Conservation (phyloP, 2,797 vertebrate species). For the Fundulus diaphanus region DNA sequence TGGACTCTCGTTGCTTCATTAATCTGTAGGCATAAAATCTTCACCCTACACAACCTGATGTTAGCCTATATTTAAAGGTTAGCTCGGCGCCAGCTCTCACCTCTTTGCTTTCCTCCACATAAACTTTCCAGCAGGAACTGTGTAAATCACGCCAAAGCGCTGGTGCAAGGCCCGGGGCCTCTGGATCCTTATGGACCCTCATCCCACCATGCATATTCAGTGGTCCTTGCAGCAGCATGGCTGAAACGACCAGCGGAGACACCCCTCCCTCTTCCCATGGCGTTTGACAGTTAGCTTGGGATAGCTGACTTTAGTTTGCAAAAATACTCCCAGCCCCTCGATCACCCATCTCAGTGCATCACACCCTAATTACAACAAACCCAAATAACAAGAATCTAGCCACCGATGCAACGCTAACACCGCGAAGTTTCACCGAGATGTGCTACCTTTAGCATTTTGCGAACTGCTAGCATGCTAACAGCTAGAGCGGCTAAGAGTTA, state of each 20-base stretch:
- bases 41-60: too few species aligned
- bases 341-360: neutral
- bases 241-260: neutral
- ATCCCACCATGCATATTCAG: slow-evolving; percentile 5
- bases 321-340: neutral
- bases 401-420: accelerated
- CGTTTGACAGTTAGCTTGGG: slow-evolving; percentile 49
- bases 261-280: neutral
- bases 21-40: neutral
- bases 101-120: neutral
- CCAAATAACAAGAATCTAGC: accelerated
- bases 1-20: neutral
- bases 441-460: slow-evolving; percentile 37
- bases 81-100: too few species aligned
- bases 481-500: slow-evolving; percentile 39
- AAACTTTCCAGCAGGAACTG: neutral
- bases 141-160: neutral
- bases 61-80: too few species aligned
- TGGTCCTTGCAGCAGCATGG: neutral
- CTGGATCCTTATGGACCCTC: slow-evolving; percentile 9
- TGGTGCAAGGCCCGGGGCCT: slow-evolving; percentile 4
- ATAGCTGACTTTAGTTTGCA: slow-evolving; percentile 22
- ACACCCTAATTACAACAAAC: neutral
- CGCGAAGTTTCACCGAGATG: neutral
- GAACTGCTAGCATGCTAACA: slow-evolving; percentile 49